These are phyloP conservation scores for Hafferia zeledoni DNA, from an alignment of 2,797 vertebrate species.

Conservation along the genomic window DNA sequence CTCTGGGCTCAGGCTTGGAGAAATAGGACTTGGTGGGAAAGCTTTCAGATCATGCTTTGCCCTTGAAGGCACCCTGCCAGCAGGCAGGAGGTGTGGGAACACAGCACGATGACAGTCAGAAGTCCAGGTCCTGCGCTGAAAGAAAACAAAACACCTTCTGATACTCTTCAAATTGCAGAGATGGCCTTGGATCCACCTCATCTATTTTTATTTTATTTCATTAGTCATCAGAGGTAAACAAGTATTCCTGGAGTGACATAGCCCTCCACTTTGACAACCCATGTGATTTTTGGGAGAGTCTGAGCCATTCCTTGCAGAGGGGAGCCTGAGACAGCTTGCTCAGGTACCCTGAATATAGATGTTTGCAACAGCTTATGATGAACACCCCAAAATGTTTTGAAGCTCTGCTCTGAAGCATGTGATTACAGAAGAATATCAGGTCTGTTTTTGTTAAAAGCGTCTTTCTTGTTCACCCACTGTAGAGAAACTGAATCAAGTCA, in stretches of 20 bases:
- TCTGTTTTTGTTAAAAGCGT: neutral
- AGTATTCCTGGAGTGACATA: neutral
- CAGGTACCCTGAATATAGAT: neutral
- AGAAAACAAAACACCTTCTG: neutral
- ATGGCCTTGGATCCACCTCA: neutral
- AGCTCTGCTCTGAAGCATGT: neutral
- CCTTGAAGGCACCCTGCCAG: neutral
- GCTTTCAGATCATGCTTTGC: neutral
- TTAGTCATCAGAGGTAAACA: neutral
- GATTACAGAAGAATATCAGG: neutral
- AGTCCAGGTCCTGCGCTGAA: too few species aligned
- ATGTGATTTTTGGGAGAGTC: fast-evolving
- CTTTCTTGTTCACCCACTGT: neutral
- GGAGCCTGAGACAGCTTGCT: neutral
- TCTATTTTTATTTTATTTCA: neutral
- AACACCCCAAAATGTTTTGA: neutral
- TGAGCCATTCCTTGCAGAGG: neutral
- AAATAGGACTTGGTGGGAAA: neutral
- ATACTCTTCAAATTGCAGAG: neutral
- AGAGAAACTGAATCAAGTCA: neutral
- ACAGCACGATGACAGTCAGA: fast-evolving
- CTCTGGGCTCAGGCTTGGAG: neutral
- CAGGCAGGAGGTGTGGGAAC: neutral
- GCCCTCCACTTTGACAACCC: neutral
- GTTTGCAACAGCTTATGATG: neutral